Evolutionary conservation across 2,797 vertebrate species (phyloP), one percentile per base, ranked within the genome.

Genomic region (Danio choprae): DNA sequence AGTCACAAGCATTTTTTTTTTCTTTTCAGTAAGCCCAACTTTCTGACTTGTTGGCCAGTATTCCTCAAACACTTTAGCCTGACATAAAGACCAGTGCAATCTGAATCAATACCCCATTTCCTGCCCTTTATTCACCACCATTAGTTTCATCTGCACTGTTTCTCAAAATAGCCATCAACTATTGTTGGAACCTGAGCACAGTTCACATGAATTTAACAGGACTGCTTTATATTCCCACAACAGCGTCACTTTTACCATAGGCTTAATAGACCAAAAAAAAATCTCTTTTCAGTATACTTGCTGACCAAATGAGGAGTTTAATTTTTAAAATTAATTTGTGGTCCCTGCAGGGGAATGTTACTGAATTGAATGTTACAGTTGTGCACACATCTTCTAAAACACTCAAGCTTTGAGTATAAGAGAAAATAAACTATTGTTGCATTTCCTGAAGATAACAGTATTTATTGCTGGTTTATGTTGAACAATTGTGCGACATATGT

Each of bases 81-180:
- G 6, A 16, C 22, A 62, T 62, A n/a, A 74, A 74, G 5, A 20
- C 29, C 29, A 50, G 29, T 50, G 2, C 18, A 16, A 62, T 50
- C 72, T 9, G 29, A 63, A 74, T 75, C 36, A 38, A 75, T 75
- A 16, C 12, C 11, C 36, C 0, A 16, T 74, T 74, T 63, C 11
- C 46, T 16, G n/a, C 46, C 63, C 5, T 63, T 74, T 63, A 74
- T 74, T 74, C 15, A 12, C 20, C 15, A 73, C 9, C 20, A 70
- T 46, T 46, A 73, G 56, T 74, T 36, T 38, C 4, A 12, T 48
- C 55, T 62, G 22, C 53, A 73, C 41, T 50, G 44, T 74, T 62
- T 38, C 58, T 74, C n/a, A 62, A 48, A 40, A 62, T 74, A 62
- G 29, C 44, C 29, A 62, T 63, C 58, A 74, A 41, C 58, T 22